phyloP scores from a whole-genome alignment of 2,113 vertebrate genomes.

The Bujurquina vittata region DNA sequence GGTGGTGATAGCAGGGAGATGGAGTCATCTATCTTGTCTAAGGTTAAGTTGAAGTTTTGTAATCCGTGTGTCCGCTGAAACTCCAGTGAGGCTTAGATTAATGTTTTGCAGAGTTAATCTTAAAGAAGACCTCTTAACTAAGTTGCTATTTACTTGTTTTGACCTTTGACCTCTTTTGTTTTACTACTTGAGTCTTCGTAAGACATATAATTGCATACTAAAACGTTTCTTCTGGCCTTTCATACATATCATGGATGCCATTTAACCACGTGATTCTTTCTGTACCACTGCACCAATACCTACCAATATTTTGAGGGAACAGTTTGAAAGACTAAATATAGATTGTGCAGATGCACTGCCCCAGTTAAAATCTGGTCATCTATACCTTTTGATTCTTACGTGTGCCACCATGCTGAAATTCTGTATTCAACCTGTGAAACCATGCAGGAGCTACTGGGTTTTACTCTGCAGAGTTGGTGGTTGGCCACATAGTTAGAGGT shows the following conservation, averaged over 20 bases:
- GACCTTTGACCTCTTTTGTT: neutral
- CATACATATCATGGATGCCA: neutral
- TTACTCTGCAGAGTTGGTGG: too few species aligned
- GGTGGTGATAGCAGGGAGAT: neutral
- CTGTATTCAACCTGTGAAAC: too few species aligned
- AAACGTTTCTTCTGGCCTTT: neutral
- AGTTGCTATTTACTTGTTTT: too few species aligned
- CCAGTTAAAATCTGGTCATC: too few species aligned
- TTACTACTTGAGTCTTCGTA: neutral
- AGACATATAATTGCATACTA: neutral
- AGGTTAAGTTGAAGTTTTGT: neutral
- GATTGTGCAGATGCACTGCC: neutral
- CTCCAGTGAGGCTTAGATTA: neutral
- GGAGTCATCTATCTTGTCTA: neutral
- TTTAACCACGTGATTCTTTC: neutral
- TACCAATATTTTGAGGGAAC: rapidly evolving
- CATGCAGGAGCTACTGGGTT: too few species aligned
- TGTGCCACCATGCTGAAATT: too few species aligned
- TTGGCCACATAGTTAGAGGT: too few species aligned
- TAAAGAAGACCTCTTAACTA: neutral
- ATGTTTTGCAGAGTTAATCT: neutral
- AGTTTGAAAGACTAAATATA: neutral
- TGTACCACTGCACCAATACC: neutral
- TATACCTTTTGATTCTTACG: too few species aligned
- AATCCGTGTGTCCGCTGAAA: neutral